A percentile compares a stretch with the other conserved stretches of the same genome.
Evolutionary conservation across 2,113 vertebrate genomes (phyloP).

Genomic region (Galemys pyrenaicus): DNA sequence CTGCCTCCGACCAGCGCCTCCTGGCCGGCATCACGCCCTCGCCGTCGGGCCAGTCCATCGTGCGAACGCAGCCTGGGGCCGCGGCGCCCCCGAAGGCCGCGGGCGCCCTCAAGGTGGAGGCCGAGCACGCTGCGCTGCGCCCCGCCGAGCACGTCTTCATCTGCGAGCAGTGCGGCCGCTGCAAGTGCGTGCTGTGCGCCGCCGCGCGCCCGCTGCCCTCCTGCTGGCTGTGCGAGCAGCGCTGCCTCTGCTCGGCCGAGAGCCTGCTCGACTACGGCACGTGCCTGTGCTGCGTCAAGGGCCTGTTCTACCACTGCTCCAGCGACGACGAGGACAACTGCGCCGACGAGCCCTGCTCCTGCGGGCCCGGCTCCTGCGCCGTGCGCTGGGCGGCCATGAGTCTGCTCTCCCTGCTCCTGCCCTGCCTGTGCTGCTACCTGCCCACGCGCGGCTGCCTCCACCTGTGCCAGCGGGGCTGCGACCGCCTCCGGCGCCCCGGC

Average conservation of each 20-base stretch:
- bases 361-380: conserved; percentile 89
- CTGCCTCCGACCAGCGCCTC: conserved; percentile 96
- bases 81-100: conserved; percentile 87
- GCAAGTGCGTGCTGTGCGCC: conserved; percentile 94
- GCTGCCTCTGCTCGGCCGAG: conserved; percentile 96
- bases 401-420: conserved; percentile 93
- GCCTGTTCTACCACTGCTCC: conserved; percentile 99
- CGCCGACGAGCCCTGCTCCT: conserved; percentile 97
- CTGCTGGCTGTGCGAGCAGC: conserved; percentile 96
- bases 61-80: conserved; percentile 91
- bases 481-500: conserved; percentile 92
- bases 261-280: conserved; percentile 94
- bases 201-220: conserved; percentile 92
- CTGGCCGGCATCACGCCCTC: conserved; percentile 91
- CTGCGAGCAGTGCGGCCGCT: conserved; percentile 95
- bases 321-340: conserved; percentile 97
- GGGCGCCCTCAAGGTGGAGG: conserved; percentile 87
- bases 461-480: conserved; percentile 93
- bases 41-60: conserved; percentile 89
- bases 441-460: conserved; percentile 95
- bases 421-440: conserved; percentile 99
- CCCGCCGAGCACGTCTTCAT: conserved; percentile 90
- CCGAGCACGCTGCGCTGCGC: conserved; percentile 79
- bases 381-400: conserved; percentile 96
- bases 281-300: conserved; percentile 97